Percentiles rank a stretch among this genome's conserved stretches.
Conservation (phyloP, 2,888 invertebrate genomes). For the Plemyria rubiginata region DNA sequence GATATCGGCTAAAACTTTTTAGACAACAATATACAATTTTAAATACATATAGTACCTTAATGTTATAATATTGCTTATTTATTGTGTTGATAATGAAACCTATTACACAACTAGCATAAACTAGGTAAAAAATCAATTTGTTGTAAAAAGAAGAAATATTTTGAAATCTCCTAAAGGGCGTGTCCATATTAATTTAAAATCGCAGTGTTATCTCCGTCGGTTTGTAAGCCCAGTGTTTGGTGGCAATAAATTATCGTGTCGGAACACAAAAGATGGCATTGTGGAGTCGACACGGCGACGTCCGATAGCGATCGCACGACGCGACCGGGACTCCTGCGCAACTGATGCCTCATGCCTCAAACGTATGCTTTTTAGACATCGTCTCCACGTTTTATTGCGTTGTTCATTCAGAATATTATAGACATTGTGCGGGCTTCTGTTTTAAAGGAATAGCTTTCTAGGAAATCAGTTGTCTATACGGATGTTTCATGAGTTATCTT, state of each 20-base stretch:
- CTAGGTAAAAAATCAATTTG: constrained; percentile 4
- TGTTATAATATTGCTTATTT: not conserved
- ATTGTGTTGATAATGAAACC: not conserved
- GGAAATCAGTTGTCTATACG: not conserved
- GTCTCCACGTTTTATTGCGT: constrained; percentile 31
- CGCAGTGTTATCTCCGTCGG: constrained; percentile 65
- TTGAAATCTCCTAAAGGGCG: constrained; percentile 47
- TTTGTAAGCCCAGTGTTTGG: constrained; percentile 73
- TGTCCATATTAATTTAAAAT: constrained; percentile 64
- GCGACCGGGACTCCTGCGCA: constrained; percentile 46
- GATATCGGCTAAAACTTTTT: too few species aligned
- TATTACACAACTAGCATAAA: not conserved
- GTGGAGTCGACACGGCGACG: constrained; percentile 77
- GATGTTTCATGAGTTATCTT: too few species aligned
- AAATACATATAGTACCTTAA: not conserved
- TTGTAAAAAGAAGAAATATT: constrained; percentile 34
- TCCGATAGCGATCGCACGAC: constrained; percentile 72
- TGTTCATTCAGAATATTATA: not conserved
- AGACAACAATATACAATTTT: too few species aligned
- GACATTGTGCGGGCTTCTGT: not conserved
- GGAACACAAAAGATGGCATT: constrained; percentile 82
- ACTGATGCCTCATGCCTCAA: constrained; percentile 40
- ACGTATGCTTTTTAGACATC: constrained; percentile 35
- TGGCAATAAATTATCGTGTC: constrained; percentile 80
- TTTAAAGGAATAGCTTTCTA: not conserved